Percentiles rank a stretch among this genome's conserved stretches.
These are phyloP conservation scores for Pseudopipra pipra DNA, from an alignment of 2,113 vertebrate genomes.

Conservation along the genomic window DNA sequence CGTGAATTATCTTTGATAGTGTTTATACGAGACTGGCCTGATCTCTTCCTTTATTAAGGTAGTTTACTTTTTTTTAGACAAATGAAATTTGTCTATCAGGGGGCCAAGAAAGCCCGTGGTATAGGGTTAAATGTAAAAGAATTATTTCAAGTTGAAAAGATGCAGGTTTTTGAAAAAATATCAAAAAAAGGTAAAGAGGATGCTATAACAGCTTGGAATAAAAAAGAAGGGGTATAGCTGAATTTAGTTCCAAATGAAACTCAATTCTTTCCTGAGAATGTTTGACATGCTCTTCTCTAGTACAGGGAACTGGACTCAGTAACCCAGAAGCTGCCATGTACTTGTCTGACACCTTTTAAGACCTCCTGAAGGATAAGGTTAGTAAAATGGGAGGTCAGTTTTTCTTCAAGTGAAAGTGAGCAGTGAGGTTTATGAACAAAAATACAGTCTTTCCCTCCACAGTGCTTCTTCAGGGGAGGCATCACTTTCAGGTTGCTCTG, in stretches of 20 bases:
- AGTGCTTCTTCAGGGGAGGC: background rate
- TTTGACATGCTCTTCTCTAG: background rate
- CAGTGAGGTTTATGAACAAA: background rate
- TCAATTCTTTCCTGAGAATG: background rate
- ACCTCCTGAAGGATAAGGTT: background rate
- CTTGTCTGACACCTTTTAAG: background rate
- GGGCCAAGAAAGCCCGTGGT: background rate
- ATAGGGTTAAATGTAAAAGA: background rate
- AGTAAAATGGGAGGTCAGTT: background rate
- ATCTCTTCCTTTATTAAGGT: background rate
- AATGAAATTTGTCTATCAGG: background rate
- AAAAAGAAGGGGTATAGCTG: background rate
- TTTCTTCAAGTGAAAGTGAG: background rate
- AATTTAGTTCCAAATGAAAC: background rate
- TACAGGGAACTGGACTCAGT: background rate
- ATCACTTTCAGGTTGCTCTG: background rate
- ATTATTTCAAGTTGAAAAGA: background rate
- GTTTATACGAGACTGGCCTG: background rate
- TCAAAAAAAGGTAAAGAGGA: background rate
- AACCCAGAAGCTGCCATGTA: background rate
- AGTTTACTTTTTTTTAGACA: background rate
- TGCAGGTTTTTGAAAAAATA: background rate
- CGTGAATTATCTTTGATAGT: background rate
- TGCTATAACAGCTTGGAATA: background rate
- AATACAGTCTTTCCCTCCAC: background rate